A percentile compares a stretch with the other conserved stretches of the same genome.
These are phyloP conservation scores for Tethea ocularis DNA, from an alignment of 2,888 invertebrate genomes.

Conservation along the genomic window DNA sequence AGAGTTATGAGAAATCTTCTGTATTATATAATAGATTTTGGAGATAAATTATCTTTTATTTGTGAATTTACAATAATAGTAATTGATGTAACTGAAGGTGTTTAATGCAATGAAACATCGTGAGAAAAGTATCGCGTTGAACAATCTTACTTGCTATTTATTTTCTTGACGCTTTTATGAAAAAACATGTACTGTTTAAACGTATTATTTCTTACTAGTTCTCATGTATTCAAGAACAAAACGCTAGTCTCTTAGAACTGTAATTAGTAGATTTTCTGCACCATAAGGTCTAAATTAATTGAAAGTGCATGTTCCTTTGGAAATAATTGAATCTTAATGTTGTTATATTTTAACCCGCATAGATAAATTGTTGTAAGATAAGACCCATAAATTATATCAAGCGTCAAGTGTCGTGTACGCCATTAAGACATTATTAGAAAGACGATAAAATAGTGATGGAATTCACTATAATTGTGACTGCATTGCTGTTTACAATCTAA, in stretches of 20 bases:
- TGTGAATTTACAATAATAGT: neutral
- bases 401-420: neutral
- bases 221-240: too few relatives aligned
- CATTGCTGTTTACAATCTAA: conserved; percentile 11
- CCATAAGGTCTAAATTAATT: neutral
- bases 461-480: neutral
- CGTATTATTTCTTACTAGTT: neutral
- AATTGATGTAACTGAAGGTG: neutral
- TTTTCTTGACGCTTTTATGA: neutral
- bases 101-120: neutral
- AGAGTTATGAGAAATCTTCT: neutral
- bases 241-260: too few relatives aligned
- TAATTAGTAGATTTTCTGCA: neutral
- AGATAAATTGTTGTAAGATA: neutral
- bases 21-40: neutral
- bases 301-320: neutral
- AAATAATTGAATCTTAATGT: neutral
- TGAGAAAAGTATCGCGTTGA: neutral
- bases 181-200: neutral
- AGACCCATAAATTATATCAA: neutral
- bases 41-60: neutral
- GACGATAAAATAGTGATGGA: conserved; percentile 3
- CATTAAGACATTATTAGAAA: conserved; percentile 6
- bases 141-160: neutral
- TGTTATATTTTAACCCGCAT: neutral